Conservation (phyloP, 2,797 vertebrate species). For the Tragopan temminckii region DNA sequence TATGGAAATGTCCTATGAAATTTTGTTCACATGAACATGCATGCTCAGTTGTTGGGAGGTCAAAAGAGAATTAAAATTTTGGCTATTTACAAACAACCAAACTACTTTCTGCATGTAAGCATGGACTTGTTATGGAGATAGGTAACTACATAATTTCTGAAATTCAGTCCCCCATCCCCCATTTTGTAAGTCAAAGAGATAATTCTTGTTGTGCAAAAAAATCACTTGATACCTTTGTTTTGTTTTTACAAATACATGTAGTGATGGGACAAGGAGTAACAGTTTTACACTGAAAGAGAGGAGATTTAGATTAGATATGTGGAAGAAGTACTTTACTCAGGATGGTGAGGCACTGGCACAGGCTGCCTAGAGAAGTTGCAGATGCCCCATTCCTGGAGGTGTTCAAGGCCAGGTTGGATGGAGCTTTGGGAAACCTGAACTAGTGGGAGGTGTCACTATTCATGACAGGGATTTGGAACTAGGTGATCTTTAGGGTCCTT, state of each 20-base stretch:
- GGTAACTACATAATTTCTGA: not conserved
- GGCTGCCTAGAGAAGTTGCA: not conserved
- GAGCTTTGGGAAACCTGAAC: no score
- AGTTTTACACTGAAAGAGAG: not conserved
- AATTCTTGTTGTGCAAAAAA: not conserved
- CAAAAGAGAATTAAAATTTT: not conserved
- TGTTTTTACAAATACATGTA: not conserved
- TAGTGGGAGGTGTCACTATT: no score
- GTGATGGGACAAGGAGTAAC: not conserved
- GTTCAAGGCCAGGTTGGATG: no score
- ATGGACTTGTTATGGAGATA: accelerated
- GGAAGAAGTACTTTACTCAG: not conserved
- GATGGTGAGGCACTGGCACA: not conserved
- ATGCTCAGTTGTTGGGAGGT: not conserved
- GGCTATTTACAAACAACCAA: not conserved
- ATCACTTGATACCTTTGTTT: not conserved
- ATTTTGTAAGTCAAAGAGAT: not conserved
- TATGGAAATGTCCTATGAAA: not conserved
- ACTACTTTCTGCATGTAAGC: not conserved
- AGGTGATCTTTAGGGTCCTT: not conserved
- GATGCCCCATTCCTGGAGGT: no score
- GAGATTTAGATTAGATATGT: not conserved
- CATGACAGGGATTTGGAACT: not conserved
- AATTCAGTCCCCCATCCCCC: not conserved
- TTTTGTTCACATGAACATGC: not conserved